Evolutionary conservation across 2,797 vertebrate genomes (phyloP).

Genomic region (Allobates femoralis): DNA sequence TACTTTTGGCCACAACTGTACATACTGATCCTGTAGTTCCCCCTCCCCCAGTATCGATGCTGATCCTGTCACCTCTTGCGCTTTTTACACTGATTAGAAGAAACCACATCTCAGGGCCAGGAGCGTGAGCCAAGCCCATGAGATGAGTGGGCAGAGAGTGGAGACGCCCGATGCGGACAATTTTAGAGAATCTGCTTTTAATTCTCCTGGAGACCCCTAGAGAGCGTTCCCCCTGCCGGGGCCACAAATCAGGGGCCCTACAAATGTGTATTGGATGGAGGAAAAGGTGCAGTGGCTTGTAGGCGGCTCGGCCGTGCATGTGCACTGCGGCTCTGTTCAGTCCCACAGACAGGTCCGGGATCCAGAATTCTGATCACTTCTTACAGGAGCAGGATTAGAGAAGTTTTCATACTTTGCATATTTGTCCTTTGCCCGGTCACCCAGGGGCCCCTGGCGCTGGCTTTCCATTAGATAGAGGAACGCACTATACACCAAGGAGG

Average conservation of each 20-base stretch:
- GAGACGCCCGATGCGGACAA: background rate
- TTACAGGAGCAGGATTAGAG: background rate
- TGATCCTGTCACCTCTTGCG: background rate
- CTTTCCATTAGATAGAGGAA: background rate
- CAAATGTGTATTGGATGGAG: background rate
- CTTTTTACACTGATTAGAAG: slow-evolving; percentile 19
- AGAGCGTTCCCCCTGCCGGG: background rate
- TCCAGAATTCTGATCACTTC: no score
- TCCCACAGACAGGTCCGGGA: no score
- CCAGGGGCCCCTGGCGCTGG: background rate
- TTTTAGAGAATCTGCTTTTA: slow-evolving; percentile 40
- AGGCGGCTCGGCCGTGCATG: no score
- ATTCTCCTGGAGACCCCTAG: background rate
- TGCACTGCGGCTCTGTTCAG: no score
- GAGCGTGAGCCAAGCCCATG: background rate
- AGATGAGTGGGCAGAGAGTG: slow-evolving; percentile 2
- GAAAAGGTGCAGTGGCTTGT: no score
- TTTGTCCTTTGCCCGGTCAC: background rate
- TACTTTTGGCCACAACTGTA: no score
- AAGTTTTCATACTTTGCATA: background rate
- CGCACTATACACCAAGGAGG: background rate
- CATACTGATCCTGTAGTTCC: no score
- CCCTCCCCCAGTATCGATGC: background rate
- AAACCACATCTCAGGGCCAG: background rate
- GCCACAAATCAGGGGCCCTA: background rate